phyloP scores from a whole-genome alignment of 2,888 invertebrate genomes.

The Eubasilissa splendida region DNA sequence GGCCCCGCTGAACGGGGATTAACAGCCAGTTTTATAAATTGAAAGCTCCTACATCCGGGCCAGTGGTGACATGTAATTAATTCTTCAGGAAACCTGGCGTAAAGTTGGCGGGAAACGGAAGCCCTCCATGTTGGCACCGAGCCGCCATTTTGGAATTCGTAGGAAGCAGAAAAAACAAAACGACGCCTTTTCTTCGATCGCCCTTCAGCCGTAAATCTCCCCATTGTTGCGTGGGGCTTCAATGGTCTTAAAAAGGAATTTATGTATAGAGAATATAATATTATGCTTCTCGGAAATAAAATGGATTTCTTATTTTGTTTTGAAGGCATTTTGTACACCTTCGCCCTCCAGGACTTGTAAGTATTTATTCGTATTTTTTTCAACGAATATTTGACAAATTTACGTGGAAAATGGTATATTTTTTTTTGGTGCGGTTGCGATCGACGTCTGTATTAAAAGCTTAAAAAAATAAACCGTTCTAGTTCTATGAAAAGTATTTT shows the following conservation, averaged over 20 bases:
- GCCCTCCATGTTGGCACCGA: constrained; percentile 5
- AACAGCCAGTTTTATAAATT: constrained; percentile 34
- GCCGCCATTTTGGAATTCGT: constrained; percentile 31
- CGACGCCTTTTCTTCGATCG: constrained; percentile 22
- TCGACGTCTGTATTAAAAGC: too few relatives aligned
- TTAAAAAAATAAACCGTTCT: too few relatives aligned
- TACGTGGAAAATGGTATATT: too few relatives aligned
- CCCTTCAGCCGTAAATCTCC: constrained; percentile 29
- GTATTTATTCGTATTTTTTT: too few relatives aligned
- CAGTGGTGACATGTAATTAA: constrained; percentile 41
- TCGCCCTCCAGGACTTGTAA: too few relatives aligned
- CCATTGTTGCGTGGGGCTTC: constrained; percentile 19
- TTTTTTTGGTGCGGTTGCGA: too few relatives aligned
- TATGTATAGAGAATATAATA: constrained; percentile 5
- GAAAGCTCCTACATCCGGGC: constrained; percentile 20
- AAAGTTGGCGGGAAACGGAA: constrained; percentile 33
- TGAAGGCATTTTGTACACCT: too few relatives aligned
- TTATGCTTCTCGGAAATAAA: not conserved
- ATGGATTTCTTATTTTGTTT: not conserved
- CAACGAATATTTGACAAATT: too few relatives aligned
- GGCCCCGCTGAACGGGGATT: not conserved
- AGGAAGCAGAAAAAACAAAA: constrained; percentile 28
- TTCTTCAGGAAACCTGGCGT: constrained; percentile 26
- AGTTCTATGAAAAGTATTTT: too few relatives aligned
- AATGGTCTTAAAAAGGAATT: not conserved